phyloP scores from a whole-genome alignment of 2,888 invertebrate species.

The Anoncus sp. region DNA sequence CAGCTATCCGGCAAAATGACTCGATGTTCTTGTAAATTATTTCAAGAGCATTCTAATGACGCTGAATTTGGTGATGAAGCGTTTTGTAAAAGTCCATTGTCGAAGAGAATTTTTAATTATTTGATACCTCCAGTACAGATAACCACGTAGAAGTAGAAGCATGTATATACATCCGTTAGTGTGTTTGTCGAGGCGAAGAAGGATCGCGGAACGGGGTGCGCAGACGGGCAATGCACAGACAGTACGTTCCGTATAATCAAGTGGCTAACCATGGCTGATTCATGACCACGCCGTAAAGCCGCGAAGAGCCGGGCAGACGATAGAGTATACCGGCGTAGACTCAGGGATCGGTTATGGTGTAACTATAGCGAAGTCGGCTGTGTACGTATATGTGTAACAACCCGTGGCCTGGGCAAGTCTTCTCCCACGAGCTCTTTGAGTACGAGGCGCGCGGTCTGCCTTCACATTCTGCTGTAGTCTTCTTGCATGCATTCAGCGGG shows the following conservation, averaged over 20 bases:
- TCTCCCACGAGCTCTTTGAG: slow-evolving; percentile 58
- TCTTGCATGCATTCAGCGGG: slow-evolving; percentile 7
- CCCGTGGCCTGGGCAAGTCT: slow-evolving; percentile 28
- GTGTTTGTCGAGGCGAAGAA: slow-evolving; percentile 27
- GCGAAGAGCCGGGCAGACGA: slow-evolving; percentile 58
- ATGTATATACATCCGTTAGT: slow-evolving; percentile 7
- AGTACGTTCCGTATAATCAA: slow-evolving; percentile 69
- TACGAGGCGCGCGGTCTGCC: slow-evolving; percentile 43
- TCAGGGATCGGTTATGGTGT: slow-evolving; percentile 31
- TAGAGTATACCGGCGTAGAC: slow-evolving; percentile 43
- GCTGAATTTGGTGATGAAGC: background rate
- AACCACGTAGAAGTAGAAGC: slow-evolving; percentile 16
- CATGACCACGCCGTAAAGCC: slow-evolving; percentile 67
- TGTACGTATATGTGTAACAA: slow-evolving; percentile 21
- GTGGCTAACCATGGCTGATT: slow-evolving; percentile 76
- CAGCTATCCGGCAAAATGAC: background rate
- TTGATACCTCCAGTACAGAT: background rate
- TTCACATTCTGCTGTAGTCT: slow-evolving; percentile 23
- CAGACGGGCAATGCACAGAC: slow-evolving; percentile 33
- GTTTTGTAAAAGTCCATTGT: background rate
- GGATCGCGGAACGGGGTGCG: slow-evolving; percentile 29
- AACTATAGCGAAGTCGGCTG: slow-evolving; percentile 3
- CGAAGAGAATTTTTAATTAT: background rate
- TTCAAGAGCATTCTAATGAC: background rate
- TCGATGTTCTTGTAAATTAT: background rate